phyloP scores from a whole-genome alignment of 35 echinoderm and acorn worm genomes.

The Lytechinus variegatus region DNA sequence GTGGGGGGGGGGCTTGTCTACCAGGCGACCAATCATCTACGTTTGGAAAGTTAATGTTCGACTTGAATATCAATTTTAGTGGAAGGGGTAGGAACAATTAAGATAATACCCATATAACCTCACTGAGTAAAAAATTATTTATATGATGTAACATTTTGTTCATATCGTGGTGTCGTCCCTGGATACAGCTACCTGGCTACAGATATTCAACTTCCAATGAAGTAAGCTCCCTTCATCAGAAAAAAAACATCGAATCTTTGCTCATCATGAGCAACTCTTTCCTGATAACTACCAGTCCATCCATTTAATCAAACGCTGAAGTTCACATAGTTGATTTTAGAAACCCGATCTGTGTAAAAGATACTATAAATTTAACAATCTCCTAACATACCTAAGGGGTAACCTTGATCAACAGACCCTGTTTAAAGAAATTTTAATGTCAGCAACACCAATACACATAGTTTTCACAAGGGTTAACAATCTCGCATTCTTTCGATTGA shows the following conservation, averaged over 20 bases:
- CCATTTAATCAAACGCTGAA: not conserved
- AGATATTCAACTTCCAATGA: too few relatives aligned
- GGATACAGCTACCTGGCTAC: too few relatives aligned
- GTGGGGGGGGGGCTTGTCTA: not conserved
- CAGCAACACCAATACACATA: too few relatives aligned
- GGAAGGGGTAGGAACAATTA: too few relatives aligned
- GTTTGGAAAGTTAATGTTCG: not conserved
- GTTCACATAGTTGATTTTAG: not conserved
- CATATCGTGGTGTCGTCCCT: too few relatives aligned
- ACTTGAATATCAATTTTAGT: too few relatives aligned
- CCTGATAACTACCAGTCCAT: not conserved
- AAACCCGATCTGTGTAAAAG: not conserved
- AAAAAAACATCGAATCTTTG: not conserved
- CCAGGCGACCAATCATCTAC: not conserved
- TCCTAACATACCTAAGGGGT: not conserved
- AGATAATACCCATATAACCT: too few relatives aligned
- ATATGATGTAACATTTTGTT: too few relatives aligned
- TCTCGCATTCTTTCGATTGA: too few relatives aligned
- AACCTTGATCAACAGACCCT: not conserved
- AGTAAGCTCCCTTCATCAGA: not conserved
- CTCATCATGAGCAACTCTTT: not conserved
- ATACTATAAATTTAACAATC: not conserved
- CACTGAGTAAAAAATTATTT: too few relatives aligned
- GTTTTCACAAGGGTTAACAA: too few relatives aligned
- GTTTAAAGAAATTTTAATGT: too few relatives aligned